Base-by-base conservation (phyloP, 1,140 invertebrate species). In the Meloidogyne hapla region DNA sequence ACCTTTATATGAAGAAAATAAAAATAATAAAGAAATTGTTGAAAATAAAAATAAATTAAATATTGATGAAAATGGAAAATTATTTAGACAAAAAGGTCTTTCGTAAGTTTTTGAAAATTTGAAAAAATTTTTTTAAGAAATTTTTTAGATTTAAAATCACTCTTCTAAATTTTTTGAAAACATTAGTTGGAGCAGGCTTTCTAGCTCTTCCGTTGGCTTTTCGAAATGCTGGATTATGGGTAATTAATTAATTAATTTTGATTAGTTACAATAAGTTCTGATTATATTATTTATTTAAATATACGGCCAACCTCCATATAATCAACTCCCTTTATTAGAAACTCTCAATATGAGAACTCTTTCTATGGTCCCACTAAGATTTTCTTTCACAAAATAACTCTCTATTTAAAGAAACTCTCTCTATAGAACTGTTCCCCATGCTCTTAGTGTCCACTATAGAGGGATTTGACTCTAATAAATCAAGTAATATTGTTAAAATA, bases 201-300 rank as follows among this genome's bases (percentile, higher is more conserved):
- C 72, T 85, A 15, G 75, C 80, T 1, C 69, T 85, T 23, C 83
- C 83, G 12, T 45, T 85, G 1, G 84, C 83, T 3, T 85, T 85
- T 40, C 80, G 80, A 74, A 80, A 86, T 69, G 83, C 83, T n/a
- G 83, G 83, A 18, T 56, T 83, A 18, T 79, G 79, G 82, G 80
- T 73, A 38, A 26, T n/a, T n/a, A n/a, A n/a, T n/a, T n/a, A n/a
- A 18, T 69, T 25, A 23, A 2, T 25, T 5, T 26, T 2, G 1
- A 21, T 69, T 15, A 15, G 13, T 33, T 25, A 18, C 0, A 21
- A 2, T 33, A 33, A n/a, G n/a, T n/a, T n/a, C n/a, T n/a, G n/a
- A n/a, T n/a, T n/a, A n/a, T n/a, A n/a, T n/a, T n/a, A n/a, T n/a
- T n/a, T n/a, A n/a, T n/a, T n/a, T n/a, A n/a, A n/a, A n/a, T n/a